phyloP scores from a whole-genome alignment of 1,140 invertebrate species.

The Riptortus pedestris region DNA sequence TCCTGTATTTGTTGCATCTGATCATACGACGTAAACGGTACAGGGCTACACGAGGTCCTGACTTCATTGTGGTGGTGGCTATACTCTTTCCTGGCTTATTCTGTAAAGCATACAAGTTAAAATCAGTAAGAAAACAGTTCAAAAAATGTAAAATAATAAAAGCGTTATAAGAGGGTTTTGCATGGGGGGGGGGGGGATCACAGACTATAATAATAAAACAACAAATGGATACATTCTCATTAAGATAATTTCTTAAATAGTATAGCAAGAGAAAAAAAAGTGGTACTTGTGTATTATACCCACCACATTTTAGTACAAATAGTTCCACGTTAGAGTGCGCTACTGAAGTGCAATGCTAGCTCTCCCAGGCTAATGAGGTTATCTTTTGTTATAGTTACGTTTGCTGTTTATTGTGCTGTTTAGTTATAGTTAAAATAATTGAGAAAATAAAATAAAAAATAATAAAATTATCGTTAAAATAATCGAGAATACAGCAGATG shows the following conservation, averaged over 20 bases:
- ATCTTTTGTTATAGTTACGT: too few relatives aligned
- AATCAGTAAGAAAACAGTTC: neutral
- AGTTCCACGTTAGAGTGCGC: too few relatives aligned
- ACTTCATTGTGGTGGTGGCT: slow-evolving; percentile 65
- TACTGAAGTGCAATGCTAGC: too few relatives aligned
- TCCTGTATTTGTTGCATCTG: slow-evolving; percentile 70
- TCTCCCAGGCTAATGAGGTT: too few relatives aligned
- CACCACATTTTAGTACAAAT: too few relatives aligned
- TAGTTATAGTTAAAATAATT: too few relatives aligned
- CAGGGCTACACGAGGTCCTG: slow-evolving; percentile 70
- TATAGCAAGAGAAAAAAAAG: neutral
- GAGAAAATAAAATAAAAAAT: too few relatives aligned
- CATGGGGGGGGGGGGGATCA: too few relatives aligned
- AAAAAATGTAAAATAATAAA: neutral
- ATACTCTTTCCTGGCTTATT: slow-evolving; percentile 66
- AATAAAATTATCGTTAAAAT: too few relatives aligned
- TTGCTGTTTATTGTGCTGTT: too few relatives aligned
- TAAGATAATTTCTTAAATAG: neutral
- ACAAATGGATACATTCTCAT: neutral
- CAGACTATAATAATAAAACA: neutral
- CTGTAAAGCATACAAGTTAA: slow-evolving; percentile 32
- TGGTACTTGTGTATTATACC: neutral
- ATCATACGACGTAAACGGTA: slow-evolving; percentile 70
- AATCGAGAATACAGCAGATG: too few relatives aligned
- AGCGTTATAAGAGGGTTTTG: too few relatives aligned